A percentile compares a stretch with the other conserved stretches of the same genome.
These are phyloP conservation scores for Alauda arvensis DNA, from an alignment of 2,797 vertebrate genomes.

Conservation along the genomic window DNA sequence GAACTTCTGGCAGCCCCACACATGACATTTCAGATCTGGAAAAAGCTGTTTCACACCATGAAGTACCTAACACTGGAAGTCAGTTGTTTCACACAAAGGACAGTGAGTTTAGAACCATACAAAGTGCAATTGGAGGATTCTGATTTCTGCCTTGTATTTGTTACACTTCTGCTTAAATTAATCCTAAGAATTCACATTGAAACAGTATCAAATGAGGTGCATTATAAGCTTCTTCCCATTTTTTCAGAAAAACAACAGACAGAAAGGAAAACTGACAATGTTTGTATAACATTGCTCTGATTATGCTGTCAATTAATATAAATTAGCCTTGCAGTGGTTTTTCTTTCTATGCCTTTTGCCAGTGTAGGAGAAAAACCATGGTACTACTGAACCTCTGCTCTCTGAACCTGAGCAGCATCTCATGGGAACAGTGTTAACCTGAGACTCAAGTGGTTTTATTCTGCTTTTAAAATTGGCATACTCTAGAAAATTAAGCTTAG, in stretches of 20 bases:
- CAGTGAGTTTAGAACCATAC: not conserved
- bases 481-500: slow-evolving; percentile 40
- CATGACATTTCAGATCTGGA: not conserved
- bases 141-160: slow-evolving; percentile 48
- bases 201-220: not conserved
- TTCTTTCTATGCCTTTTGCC: slow-evolving; percentile 38
- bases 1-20: not conserved
- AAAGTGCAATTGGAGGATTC: slow-evolving; percentile 5
- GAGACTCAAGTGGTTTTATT: slow-evolving; percentile 34
- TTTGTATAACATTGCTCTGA: slow-evolving; percentile 14
- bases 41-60: slow-evolving; percentile 28
- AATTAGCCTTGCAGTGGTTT: slow-evolving; percentile 8
- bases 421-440: slow-evolving; percentile 34
- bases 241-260: slow-evolving; percentile 5
- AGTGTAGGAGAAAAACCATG: slow-evolving; percentile 10
- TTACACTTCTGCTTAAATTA: slow-evolving; percentile 32
- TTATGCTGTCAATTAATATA: not conserved
- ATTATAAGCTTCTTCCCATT: slow-evolving; percentile 28
- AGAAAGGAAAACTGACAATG: not conserved
- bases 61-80: slow-evolving; percentile 30
- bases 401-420: slow-evolving; percentile 21
- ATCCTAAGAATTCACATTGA: not conserved
- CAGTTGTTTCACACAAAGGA: slow-evolving; percentile 3
- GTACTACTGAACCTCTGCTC: slow-evolving; percentile 23
- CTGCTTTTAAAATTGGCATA: slow-evolving; percentile 40